phyloP scores from a whole-genome alignment of 2,888 invertebrate genomes.

The Latrodectus elegans region DNA sequence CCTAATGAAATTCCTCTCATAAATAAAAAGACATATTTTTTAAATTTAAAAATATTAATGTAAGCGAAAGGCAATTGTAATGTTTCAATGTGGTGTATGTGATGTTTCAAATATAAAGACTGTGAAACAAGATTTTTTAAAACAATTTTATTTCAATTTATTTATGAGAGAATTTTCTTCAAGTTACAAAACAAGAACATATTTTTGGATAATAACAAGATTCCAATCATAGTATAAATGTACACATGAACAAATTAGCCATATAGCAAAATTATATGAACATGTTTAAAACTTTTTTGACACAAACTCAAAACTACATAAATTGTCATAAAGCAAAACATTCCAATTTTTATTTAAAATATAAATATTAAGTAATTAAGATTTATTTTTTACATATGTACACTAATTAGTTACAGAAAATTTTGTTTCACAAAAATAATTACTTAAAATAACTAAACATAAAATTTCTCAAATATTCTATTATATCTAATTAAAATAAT shows the following conservation, averaged over 20 bases:
- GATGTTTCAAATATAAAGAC: slow-evolving; percentile 17
- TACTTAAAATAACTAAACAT: too few relatives aligned
- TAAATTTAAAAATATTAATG: not conserved
- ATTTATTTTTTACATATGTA: too few relatives aligned
- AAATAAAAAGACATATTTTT: slow-evolving; percentile 11
- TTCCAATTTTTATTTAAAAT: too few relatives aligned
- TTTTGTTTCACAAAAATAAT: too few relatives aligned
- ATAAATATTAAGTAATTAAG: too few relatives aligned
- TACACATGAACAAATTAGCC: not conserved
- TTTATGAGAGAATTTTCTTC: slow-evolving; percentile 68
- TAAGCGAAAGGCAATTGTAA: not conserved
- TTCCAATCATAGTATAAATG: not conserved
- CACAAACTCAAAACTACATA: too few relatives aligned
- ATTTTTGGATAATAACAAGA: not conserved
- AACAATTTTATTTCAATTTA: slow-evolving; percentile 52
- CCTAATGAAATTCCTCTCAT: slow-evolving; percentile 61
- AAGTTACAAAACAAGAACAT: slow-evolving; percentile 1
- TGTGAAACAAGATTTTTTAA: slow-evolving; percentile 9
- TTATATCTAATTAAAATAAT: too few relatives aligned
- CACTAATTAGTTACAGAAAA: too few relatives aligned
- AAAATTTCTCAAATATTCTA: too few relatives aligned
- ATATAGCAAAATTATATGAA: too few relatives aligned
- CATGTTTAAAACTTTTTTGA: too few relatives aligned
- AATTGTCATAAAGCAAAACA: too few relatives aligned
- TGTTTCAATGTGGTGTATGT: slow-evolving; percentile 2